Base-by-base conservation (phyloP, 2,888 invertebrate genomes). In the Andrena hattorfiana region DNA sequence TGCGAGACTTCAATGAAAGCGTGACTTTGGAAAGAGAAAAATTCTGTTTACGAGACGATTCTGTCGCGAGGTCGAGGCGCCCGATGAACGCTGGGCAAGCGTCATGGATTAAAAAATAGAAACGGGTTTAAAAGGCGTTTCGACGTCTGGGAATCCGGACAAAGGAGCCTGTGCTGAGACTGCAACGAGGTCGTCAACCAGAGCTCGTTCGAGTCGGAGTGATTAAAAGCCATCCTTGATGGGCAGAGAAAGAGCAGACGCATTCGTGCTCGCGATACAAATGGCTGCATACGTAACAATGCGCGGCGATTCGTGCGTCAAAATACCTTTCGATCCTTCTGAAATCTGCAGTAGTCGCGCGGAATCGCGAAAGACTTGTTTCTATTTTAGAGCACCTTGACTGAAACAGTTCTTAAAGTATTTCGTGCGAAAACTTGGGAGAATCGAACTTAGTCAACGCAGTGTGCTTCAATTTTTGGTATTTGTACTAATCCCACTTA, bases 141-240 rank as follows among this genome's bases (percentile, higher is more conserved):
- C 88, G 80, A 84, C 83, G 91, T 89, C 89, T 89, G 89, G 85
- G 87, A 89, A 90, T 89, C 85, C 87, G 89, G 83, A 91, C 91
- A 91, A 91, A 92, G 91, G 86, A 91, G 87, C 83, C 76, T 80
- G 70, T 60, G 77, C 81, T 67, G 72, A 73, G 71, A 71, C 78
- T 85, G 85, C 86, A 80, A 69, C 81, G 90, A 88, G 92, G 90
- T 92, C 91, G 88, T 89, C 89, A 92, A 90, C 89, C 88, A 87
- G 85, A 68, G 59, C 74, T 49, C 83, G 72, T 79, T 77, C 72
- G 75, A 73, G 76, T 75, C 67, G 70, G 81, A 72, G 72, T 84
- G 87, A 90, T 88, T 90, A 89, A 90, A 85, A 85, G 77, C 67
- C 63, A 77, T 56, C 67, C 59, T 48, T 28, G 48, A 48, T n/a